These are phyloP conservation scores for Heterochromis multidens DNA, from an alignment of 2,113 vertebrate species.

Conservation along the genomic window DNA sequence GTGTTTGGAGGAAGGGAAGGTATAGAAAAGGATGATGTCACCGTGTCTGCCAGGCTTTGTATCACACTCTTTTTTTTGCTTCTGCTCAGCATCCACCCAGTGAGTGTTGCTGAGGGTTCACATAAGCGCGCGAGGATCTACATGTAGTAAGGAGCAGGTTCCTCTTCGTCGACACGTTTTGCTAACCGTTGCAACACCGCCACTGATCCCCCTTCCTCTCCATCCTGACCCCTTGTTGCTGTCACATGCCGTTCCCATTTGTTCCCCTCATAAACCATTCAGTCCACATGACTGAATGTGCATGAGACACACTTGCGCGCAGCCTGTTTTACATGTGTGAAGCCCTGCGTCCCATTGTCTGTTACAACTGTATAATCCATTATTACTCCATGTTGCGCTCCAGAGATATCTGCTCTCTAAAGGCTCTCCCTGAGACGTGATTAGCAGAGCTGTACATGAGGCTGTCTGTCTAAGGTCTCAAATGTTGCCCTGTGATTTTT, in stretches of 20 bases:
- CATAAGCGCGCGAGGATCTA: not conserved
- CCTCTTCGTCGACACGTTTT: not conserved
- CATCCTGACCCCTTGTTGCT: not conserved
- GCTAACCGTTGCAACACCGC: not conserved
- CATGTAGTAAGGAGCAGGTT: not conserved
- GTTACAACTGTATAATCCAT: slow-evolving; percentile 16
- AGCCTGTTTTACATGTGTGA: slow-evolving; percentile 2
- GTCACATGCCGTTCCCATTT: slow-evolving; percentile 33
- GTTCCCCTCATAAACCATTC: slow-evolving; percentile 7
- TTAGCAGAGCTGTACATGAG: slow-evolving; percentile 1
- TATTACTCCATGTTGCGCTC: not conserved
- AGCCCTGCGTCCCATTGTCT: slow-evolving; percentile 44
- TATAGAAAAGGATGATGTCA: slow-evolving; percentile 72
- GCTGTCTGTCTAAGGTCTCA: not conserved
- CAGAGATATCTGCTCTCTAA: slow-evolving; percentile 16
- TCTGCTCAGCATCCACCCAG: slow-evolving; percentile 24
- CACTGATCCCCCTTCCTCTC: not conserved
- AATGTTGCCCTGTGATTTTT: not conserved
- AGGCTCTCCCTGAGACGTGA: slow-evolving; percentile 29
- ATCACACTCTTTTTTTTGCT: slow-evolving; percentile 2
- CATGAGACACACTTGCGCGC: not conserved
- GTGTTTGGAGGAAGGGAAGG: slow-evolving; percentile 27
- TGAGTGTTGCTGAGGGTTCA: not conserved
- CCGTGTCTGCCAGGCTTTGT: slow-evolving; percentile 65
- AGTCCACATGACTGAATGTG: slow-evolving; percentile 16